A percentile compares a stretch with the other conserved stretches of the same genome.
Conservation (phyloP, 2,797 vertebrate species). For the Emys orbicularis region DNA sequence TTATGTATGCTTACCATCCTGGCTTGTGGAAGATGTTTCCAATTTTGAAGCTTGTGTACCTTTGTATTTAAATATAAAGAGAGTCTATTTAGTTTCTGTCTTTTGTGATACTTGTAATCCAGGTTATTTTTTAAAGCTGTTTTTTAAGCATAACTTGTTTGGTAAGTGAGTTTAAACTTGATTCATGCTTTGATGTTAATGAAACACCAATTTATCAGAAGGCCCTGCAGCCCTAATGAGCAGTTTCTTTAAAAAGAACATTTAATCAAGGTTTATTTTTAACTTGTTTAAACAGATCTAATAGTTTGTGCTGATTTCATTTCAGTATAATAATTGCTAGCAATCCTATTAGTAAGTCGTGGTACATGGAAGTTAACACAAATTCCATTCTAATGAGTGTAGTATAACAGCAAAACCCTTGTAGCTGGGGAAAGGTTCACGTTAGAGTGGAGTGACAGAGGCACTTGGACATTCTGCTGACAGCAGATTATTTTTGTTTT, state of each 20-base stretch:
- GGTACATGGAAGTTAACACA: slow-evolving; percentile 95
- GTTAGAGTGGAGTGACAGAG: slow-evolving; percentile 87
- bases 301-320: slow-evolving; percentile 90
- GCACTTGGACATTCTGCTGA: slow-evolving; percentile 90
- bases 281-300: slow-evolving; percentile 90
- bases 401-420: slow-evolving; percentile 87
- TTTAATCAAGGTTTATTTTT: slow-evolving; percentile 90
- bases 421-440: slow-evolving; percentile 86
- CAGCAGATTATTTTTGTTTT: slow-evolving; percentile 94
- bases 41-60: slow-evolving; percentile 45
- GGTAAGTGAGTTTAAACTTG: slow-evolving; percentile 83
- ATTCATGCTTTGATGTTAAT: slow-evolving; percentile 87
- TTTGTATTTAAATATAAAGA: slow-evolving; percentile 60
- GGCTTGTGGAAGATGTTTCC: slow-evolving; percentile 43
- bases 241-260: slow-evolving; percentile 89
- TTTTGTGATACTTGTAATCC: slow-evolving; percentile 77
- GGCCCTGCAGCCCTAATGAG: slow-evolving; percentile 87
- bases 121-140: slow-evolving; percentile 81
- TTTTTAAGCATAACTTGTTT: slow-evolving; percentile 81
- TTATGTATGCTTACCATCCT: slow-evolving; percentile 43
- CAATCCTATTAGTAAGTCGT: slow-evolving; percentile 88
- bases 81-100: slow-evolving; percentile 59
- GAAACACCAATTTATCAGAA: slow-evolving; percentile 88
- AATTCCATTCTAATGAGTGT: slow-evolving; percentile 97
- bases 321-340: slow-evolving; percentile 88